These are phyloP conservation scores for Neodiprion lecontei DNA, from an alignment of 1,140 invertebrate species.

Conservation along the genomic window DNA sequence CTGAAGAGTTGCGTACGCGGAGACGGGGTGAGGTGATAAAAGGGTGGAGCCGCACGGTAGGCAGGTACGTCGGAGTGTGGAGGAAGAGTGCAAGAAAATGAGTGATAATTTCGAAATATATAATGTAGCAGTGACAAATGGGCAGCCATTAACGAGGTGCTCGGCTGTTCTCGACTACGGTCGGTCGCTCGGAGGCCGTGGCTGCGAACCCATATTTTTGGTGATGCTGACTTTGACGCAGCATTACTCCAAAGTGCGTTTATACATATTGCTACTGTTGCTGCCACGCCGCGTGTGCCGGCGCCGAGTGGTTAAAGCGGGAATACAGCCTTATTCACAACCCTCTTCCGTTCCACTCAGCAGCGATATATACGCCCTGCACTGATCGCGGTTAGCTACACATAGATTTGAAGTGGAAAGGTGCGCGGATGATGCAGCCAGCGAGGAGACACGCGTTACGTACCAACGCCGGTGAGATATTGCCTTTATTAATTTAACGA, in stretches of 20 bases:
- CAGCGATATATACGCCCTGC: no score
- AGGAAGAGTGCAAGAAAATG: slow-evolving; percentile 18
- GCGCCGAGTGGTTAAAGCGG: background rate
- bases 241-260: slow-evolving; percentile 58
- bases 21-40: no score
- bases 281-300: slow-evolving; percentile 23
- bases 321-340: no score
- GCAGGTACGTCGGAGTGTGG: background rate
- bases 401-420: slow-evolving; percentile 58
- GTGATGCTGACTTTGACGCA: slow-evolving; percentile 60
- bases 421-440: slow-evolving; percentile 56
- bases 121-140: slow-evolving; percentile 62
- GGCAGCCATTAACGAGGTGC: slow-evolving; percentile 54
- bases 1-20: no score
- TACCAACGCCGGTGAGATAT: background rate
- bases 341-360: no score
- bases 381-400: no score
- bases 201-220: slow-evolving; percentile 58
- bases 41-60: background rate
- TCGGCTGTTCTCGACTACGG: slow-evolving; percentile 39
- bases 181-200: background rate
- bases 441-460: background rate
- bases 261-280: slow-evolving; percentile 52
- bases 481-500: background rate
- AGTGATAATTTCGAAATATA: slow-evolving; percentile 58